Base-by-base conservation (phyloP, 1,140 invertebrate species). In the Plodia interpunctella region DNA sequence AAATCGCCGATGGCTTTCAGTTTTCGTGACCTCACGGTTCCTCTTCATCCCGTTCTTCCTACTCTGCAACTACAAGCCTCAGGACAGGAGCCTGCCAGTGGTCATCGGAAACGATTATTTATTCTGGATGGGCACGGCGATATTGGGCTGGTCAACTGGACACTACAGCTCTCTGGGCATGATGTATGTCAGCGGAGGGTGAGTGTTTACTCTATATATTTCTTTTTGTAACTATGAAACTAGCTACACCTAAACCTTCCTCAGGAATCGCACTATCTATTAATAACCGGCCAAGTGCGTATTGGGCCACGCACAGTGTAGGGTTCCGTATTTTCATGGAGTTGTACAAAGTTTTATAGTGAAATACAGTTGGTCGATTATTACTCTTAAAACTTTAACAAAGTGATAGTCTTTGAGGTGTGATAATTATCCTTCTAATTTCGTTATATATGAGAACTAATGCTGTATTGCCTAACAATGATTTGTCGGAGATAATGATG, bases 181-280 rank as follows among this genome's bases (percentile, higher is more conserved):
- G 98, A 99, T 99, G 97, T 99, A 98, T 90, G 95, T 97, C 60
- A 95, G 97, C 50, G 94, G 97, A 49, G 94, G 94, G 97, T 98
- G 91, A 93, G 86, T n/a, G n/a, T n/a, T 85, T 52, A 28, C 20
- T 28, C 2, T 11, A 50, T 18, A 50, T 38, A 38, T 11, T n/a
- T n/a, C n/a, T n/a, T n/a, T n/a, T n/a, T n/a, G n/a, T n/a, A n/a
- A n/a, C n/a, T n/a, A 38, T 38, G 2, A 9, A 38, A 11, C 5
- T 38, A 13, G 35, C 11, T 2, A 38, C 35, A 2, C 2, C 35
- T 11, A 3, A 5, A 9, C 28, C n/a, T n/a, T n/a, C n/a, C n/a
- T n/a, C n/a, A n/a, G n/a, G n/a, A n/a, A n/a, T n/a, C n/a, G n/a
- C n/a, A 28, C 4, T 28, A 5, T 28, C 28, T 3, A 28, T 9